Conservation (phyloP, 2,113 vertebrate species). For the Pavo muticus region DNA sequence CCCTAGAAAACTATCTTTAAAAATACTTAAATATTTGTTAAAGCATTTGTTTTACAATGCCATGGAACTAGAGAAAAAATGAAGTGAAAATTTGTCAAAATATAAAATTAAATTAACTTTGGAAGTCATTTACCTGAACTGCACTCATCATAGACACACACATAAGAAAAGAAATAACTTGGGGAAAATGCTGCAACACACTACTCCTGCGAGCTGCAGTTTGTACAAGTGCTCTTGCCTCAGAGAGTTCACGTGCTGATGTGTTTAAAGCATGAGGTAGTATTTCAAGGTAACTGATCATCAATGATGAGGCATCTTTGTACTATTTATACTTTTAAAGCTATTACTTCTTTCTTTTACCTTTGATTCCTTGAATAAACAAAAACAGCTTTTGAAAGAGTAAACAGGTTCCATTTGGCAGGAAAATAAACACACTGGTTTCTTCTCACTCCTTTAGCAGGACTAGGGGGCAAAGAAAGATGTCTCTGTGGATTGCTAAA, state of each 20-base stretch:
- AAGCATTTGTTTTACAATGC: not conserved
- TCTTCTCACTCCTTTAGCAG: not conserved
- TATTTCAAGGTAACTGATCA: conserved; percentile 16
- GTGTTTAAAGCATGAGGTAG: not conserved
- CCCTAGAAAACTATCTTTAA: not conserved
- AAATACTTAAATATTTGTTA: not conserved
- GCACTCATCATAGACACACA: not conserved
- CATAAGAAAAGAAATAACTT: not conserved
- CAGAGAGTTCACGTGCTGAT: not conserved
- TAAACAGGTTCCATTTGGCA: not conserved
- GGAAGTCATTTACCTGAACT: not conserved
- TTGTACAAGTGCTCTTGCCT: not conserved
- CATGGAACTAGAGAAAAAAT: not conserved
- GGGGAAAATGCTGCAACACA: not conserved
- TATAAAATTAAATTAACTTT: not conserved
- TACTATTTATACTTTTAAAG: not conserved
- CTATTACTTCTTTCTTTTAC: not conserved
- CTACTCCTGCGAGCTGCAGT: not conserved
- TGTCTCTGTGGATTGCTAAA: not conserved
- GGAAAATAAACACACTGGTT: not conserved
- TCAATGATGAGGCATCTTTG: not conserved
- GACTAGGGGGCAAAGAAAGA: not conserved
- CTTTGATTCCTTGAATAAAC: conserved; percentile 1
- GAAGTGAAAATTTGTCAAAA: not conserved
- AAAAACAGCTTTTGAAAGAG: not conserved